These are phyloP conservation scores for Apodemia zela DNA, from an alignment of 2,888 invertebrate species.

Conservation along the genomic window DNA sequence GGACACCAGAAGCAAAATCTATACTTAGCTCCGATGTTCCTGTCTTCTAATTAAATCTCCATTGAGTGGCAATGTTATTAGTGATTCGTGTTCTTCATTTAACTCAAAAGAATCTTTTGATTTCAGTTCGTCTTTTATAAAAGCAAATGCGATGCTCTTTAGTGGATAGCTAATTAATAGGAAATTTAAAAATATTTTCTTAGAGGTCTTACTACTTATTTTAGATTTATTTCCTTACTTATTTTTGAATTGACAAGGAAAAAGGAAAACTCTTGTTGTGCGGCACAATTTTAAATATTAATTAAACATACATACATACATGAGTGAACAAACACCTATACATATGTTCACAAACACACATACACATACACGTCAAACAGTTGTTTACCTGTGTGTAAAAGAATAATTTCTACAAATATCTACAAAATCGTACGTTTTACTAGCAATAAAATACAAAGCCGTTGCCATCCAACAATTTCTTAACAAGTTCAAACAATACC, in stretches of 20 bases:
- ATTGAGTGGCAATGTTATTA: conserved; percentile 20
- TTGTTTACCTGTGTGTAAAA: too few relatives aligned
- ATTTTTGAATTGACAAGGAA: too few relatives aligned
- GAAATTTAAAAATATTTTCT: background rate
- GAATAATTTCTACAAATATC: too few relatives aligned
- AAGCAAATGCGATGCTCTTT: background rate
- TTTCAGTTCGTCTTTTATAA: background rate
- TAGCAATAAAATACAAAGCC: background rate
- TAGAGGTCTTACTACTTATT: too few relatives aligned
- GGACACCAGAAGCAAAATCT: conserved; percentile 13
- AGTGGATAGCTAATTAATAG: background rate
- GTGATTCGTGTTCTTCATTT: conserved; percentile 10
- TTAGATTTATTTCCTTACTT: too few relatives aligned
- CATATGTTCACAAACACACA: too few relatives aligned
- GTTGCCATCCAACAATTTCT: background rate
- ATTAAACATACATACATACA: too few relatives aligned
- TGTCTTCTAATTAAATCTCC: conserved; percentile 17
- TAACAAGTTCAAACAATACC: background rate
- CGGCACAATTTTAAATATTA: too few relatives aligned
- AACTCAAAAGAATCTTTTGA: conserved; percentile 14
- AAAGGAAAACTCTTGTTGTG: too few relatives aligned
- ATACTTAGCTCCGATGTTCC: conserved; percentile 17
- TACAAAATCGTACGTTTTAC: too few relatives aligned
- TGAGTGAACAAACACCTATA: too few relatives aligned
- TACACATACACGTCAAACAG: too few relatives aligned